These are phyloP conservation scores for Labeo rohita DNA, from an alignment of 2,113 vertebrate genomes.

Conservation along the genomic window DNA sequence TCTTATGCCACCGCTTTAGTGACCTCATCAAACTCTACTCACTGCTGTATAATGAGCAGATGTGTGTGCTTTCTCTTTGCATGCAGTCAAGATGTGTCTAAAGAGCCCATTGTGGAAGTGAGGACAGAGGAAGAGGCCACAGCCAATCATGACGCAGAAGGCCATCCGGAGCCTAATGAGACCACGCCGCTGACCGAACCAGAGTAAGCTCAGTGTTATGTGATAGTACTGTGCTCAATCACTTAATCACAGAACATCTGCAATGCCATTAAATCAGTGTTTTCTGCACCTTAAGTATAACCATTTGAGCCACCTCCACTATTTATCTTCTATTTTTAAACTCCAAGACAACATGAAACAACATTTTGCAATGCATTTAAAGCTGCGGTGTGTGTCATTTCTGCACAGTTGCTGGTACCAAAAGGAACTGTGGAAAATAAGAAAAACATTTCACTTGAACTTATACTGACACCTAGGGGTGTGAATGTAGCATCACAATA, in stretches of 20 bases:
- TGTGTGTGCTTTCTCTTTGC: conserved; percentile 1
- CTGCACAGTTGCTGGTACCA: not conserved
- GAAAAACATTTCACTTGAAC: not conserved
- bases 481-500: not conserved
- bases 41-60: conserved; percentile 33
- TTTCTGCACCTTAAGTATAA: not conserved
- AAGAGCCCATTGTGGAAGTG: conserved; percentile 97
- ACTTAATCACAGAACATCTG: not conserved
- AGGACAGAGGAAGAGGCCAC: conserved; percentile 91
- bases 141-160: conserved; percentile 93
- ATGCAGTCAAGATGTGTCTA: conserved; percentile 94
- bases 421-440: not conserved
- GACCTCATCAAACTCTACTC: conserved; percentile 13
- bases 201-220: conserved; percentile 82
- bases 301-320: conserved; percentile 21
- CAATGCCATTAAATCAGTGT: not conserved
- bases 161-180: conserved; percentile 93
- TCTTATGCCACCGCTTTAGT: not conserved
- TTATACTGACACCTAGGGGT: not conserved
- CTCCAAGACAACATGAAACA: conserved; percentile 7
- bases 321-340: not conserved
- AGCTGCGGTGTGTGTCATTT: conserved; percentile 66
- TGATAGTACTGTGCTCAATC: not conserved
- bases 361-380: not conserved
- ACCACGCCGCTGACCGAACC: conserved; percentile 96